Percentiles rank a stretch among this genome's conserved stretches.
Conservation (phyloP, 2,888 invertebrate species). For the Acanthosoma haemorrhoidale region DNA sequence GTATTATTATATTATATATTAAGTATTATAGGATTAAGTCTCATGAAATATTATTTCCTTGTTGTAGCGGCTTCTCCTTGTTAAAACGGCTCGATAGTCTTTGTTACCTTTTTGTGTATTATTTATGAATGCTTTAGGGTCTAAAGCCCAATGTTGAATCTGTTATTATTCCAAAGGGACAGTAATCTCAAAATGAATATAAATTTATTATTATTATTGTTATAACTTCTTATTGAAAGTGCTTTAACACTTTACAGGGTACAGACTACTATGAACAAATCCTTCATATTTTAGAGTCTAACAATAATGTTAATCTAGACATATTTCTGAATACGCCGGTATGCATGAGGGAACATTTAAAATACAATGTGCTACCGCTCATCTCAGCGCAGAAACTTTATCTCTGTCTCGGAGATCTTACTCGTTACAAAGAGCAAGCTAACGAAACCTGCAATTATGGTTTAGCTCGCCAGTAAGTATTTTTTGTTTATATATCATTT, state of each 20-base stretch:
- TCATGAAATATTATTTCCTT: no score
- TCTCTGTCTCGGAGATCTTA: slow-evolving; percentile 86
- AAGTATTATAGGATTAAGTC: no score
- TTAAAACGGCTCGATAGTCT: no score
- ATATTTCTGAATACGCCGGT: slow-evolving; percentile 53
- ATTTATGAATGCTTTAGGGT: no score
- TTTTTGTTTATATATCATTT: background rate
- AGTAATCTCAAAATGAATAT: no score
- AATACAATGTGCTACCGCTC: slow-evolving; percentile 67
- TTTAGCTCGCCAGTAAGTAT: slow-evolving; percentile 62
- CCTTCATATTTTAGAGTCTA: slow-evolving; percentile 66
- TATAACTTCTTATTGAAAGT: background rate
- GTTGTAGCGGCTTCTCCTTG: no score
- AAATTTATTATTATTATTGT: background rate
- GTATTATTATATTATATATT: no score
- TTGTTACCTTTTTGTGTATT: no score
- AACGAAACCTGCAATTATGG: slow-evolving; percentile 76
- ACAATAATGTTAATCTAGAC: slow-evolving; percentile 61
- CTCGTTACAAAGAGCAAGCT: slow-evolving; percentile 81
- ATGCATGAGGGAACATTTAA: slow-evolving; percentile 47
- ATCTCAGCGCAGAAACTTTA: slow-evolving; percentile 82
- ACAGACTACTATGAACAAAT: slow-evolving; percentile 71
- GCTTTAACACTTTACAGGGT: slow-evolving; percentile 48
- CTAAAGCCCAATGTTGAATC: no score
- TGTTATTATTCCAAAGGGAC: no score